Conservation (phyloP, 2,113 vertebrate species). For the Eonycteris spelaea region DNA sequence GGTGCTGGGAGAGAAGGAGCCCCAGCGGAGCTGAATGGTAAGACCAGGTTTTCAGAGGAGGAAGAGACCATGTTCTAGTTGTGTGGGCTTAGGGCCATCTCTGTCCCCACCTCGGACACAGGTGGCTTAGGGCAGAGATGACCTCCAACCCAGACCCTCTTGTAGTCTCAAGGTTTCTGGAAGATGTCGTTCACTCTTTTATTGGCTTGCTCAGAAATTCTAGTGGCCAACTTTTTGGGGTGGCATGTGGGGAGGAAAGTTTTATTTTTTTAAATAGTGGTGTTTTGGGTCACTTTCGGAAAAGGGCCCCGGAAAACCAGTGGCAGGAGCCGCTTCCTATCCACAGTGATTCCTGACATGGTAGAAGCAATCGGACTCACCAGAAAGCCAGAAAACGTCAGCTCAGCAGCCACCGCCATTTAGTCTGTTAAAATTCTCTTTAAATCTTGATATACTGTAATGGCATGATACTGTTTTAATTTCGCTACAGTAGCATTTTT, state of each 20-base stretch:
- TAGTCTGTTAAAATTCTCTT: neutral
- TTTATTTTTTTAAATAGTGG: too few species aligned
- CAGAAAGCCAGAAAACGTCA: neutral
- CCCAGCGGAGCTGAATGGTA: neutral
- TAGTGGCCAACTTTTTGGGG: neutral
- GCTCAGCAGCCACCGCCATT: neutral
- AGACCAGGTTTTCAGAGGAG: neutral
- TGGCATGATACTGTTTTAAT: neutral
- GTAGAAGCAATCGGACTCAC: neutral
- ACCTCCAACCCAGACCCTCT: neutral
- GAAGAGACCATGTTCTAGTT: too few species aligned
- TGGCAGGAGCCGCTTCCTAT: neutral
- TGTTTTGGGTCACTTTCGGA: neutral
- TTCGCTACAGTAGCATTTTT: neutral
- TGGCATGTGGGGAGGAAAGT: neutral
- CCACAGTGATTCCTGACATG: neutral
- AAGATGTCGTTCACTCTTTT: neutral
- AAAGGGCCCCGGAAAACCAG: neutral
- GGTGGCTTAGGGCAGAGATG: neutral
- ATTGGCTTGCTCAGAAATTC: neutral
- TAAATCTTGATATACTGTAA: neutral
- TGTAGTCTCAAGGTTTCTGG: neutral
- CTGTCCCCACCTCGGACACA: fast-evolving
- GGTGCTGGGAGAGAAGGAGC: neutral
- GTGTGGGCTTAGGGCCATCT: neutral